These are phyloP conservation scores for Polydrusus cervinus DNA, from an alignment of 2,888 invertebrate genomes.

Conservation along the genomic window DNA sequence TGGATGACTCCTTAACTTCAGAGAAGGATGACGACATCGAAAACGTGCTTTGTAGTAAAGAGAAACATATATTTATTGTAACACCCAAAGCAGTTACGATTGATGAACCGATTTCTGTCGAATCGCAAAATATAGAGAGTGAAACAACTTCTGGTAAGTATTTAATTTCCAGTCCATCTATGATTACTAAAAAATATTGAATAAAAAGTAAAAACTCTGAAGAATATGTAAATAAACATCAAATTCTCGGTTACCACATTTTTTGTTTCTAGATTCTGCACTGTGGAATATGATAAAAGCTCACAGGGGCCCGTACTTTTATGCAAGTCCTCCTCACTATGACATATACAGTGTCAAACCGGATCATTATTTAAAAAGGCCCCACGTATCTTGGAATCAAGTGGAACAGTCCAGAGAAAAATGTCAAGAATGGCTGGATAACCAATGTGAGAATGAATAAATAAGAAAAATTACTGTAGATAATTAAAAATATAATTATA, in stretches of 20 bases:
- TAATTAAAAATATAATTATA: too few species aligned
- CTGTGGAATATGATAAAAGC: slow-evolving; percentile 62
- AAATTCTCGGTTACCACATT: too few species aligned
- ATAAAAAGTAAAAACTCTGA: too few species aligned
- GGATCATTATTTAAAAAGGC: slow-evolving; percentile 62
- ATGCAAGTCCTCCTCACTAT: slow-evolving; percentile 60
- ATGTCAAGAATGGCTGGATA: slow-evolving; percentile 64
- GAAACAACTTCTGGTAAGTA: slow-evolving; percentile 49
- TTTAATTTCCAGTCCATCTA: not conserved
- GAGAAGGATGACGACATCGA: slow-evolving; percentile 45
- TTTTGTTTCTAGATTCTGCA: slow-evolving; percentile 44
- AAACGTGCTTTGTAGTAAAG: slow-evolving; percentile 20
- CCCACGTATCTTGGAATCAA: slow-evolving; percentile 59
- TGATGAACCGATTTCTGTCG: slow-evolving; percentile 45
- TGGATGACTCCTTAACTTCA: slow-evolving; percentile 21
- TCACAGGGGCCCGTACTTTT: slow-evolving; percentile 56
- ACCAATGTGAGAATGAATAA: slow-evolving; percentile 43
- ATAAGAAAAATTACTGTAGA: not conserved
- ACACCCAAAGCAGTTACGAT: slow-evolving; percentile 11
- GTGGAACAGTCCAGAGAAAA: slow-evolving; percentile 63
- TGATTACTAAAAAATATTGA: too few species aligned
- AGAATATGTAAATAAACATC: too few species aligned
- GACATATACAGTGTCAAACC: slow-evolving; percentile 54
- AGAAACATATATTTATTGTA: slow-evolving; percentile 27
- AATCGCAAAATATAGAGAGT: slow-evolving; percentile 25